Percentiles rank a stretch among this genome's conserved stretches.
Conservation (phyloP, 2,113 vertebrate species). For the Myodes glareolus region DNA sequence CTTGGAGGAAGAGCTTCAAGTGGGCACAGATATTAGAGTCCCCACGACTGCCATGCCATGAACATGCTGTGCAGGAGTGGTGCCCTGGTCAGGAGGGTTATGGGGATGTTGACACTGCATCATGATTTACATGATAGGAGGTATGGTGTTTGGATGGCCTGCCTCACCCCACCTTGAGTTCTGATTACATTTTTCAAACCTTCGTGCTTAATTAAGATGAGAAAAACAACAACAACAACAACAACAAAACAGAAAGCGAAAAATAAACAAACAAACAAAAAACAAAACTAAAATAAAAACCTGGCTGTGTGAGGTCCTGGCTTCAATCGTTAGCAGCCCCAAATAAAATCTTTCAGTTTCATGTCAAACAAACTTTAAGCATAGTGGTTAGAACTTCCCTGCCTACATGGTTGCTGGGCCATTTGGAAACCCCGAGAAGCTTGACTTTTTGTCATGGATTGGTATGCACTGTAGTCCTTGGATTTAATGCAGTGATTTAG, state of each 20-base stretch:
- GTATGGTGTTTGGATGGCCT: background rate
- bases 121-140: background rate
- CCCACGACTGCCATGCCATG: background rate
- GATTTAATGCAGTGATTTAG: background rate
- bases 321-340: background rate
- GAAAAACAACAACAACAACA: background rate
- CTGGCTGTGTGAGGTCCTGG: background rate
- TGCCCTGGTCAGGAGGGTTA: background rate
- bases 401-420: background rate
- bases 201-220: slow-evolving; percentile 22
- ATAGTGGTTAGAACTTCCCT: background rate
- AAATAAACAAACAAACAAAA: no score
- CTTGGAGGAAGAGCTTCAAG: background rate
- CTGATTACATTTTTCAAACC: slow-evolving; percentile 26
- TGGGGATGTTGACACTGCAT: rapidly evolving
- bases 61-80: background rate
- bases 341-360: slow-evolving; percentile 12
- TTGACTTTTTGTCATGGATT: background rate
- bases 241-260: no score
- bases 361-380: background rate
- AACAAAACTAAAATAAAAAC: background rate
- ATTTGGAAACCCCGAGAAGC: background rate
- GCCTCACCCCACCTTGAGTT: background rate
- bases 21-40: background rate
- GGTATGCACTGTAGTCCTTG: background rate